Conservation (phyloP, 1,140 invertebrate genomes). For the Heliconius hermathena region DNA sequence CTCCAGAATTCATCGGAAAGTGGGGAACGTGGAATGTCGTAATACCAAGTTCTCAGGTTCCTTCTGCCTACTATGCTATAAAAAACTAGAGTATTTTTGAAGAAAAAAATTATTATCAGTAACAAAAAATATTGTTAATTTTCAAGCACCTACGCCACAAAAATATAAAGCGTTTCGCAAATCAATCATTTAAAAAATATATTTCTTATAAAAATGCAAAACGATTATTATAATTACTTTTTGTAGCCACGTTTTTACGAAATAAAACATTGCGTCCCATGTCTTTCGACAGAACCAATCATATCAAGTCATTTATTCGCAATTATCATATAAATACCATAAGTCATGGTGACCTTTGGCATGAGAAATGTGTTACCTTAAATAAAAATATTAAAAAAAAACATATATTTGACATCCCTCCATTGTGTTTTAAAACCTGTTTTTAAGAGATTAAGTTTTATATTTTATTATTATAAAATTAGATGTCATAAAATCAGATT, state of each 20-base stretch:
- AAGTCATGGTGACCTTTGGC: neutral
- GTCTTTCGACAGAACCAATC: constrained; percentile 10
- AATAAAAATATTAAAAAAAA: neutral
- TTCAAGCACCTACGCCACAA: neutral
- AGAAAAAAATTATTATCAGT: too few species aligned
- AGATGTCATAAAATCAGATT: neutral
- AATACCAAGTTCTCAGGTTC: too few species aligned
- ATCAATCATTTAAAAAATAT: neutral
- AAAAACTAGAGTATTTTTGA: too few species aligned
- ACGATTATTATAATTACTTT: constrained; percentile 4
- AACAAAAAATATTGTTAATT: too few species aligned
- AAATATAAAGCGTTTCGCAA: neutral
- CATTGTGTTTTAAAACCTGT: neutral
- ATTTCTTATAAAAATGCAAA: neutral
- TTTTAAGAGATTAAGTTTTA: neutral
- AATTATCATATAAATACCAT: constrained; percentile 10
- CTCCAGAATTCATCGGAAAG: too few species aligned
- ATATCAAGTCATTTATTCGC: neutral
- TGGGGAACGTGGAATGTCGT: too few species aligned
- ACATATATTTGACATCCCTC: neutral
- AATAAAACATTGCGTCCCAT: neutral
- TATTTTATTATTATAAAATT: neutral
- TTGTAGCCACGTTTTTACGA: neutral
- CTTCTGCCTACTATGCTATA: too few species aligned
- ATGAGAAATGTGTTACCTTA: neutral